Base-by-base conservation (phyloP, 2,797 vertebrate species). In the Hemibagrus guttatus region DNA sequence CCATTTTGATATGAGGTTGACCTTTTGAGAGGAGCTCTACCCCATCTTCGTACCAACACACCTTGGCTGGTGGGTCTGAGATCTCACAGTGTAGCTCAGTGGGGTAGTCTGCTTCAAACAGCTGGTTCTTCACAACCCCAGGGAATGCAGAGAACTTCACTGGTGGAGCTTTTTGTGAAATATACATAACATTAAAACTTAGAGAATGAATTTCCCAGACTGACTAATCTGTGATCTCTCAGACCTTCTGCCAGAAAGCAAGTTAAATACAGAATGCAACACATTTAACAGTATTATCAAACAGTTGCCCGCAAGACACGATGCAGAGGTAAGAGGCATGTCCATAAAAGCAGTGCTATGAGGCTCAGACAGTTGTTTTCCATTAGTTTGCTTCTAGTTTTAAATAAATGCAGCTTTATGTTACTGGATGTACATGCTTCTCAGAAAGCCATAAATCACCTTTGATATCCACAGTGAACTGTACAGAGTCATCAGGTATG, bases 401-500 rank as follows among this genome's bases (percentile, higher is more conserved):
- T 86, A 21, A 58, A 72, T 61, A 80, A 71, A 71, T 85, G 90
- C 91, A 59, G 90, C 61, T 92, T 91, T 84, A 49, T 84, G 91
- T 92, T 92, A 91, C 88, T 90, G 58, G 63, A 71, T 86, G 69
- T 85, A 90, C 90, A 87, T 87, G 74, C 91, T 52, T 93, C 85
- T 87, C 82, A 90, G 90, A 92, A 91, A 90, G 87, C 91, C 85
- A 89, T 80, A 92, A 95, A 95, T 98, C 94, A 99, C 98, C 97
- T 94, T 95, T 91, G 85, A 97, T 96, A 90, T 96, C 96, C 91
- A 97, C 94, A 3, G 93, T 94, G 94, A 98, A 97, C 88, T 94
- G 95, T 92, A 96, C 91, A 71, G 91, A 93, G 91, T 95, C 96
- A 86, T 93, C 92, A 68, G 90, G 68, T 0, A 95, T 91, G 54